Percentiles rank a stretch among this genome's conserved stretches.
Evolutionary conservation across 37 sponge, comb jelly and placozoan genomes (phyloP).

Genomic region (Bolinopsis microptera): DNA sequence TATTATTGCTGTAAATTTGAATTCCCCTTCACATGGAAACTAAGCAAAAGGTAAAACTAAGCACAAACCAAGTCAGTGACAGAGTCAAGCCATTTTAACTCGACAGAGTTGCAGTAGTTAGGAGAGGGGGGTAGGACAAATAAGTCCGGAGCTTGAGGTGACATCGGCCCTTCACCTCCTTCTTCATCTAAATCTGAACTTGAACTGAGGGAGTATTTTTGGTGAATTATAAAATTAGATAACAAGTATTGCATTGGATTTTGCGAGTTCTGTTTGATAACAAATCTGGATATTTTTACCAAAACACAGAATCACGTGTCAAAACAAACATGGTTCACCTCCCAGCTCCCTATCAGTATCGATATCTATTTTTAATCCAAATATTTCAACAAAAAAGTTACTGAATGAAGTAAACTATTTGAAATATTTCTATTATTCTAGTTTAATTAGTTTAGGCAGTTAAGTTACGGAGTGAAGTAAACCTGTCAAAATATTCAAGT

Average conservation of each 20-base stretch:
- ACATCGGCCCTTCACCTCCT: neutral
- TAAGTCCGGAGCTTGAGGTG: neutral
- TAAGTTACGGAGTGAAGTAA: neutral
- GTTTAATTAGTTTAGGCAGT: neutral
- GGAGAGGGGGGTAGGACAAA: neutral
- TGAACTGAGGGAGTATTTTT: neutral
- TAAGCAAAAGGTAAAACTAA: neutral
- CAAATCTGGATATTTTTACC: too few relatives aligned
- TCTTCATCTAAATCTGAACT: conserved; percentile 11
- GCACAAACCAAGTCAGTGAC: neutral
- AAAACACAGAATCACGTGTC: neutral
- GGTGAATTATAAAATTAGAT: too few relatives aligned
- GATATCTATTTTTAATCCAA: too few relatives aligned
- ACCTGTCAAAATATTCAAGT: neutral
- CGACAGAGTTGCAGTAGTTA: neutral
- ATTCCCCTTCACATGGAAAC: too few relatives aligned
- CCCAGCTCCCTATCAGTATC: too few relatives aligned
- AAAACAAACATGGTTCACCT: too few relatives aligned
- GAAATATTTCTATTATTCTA: too few relatives aligned
- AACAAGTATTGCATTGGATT: too few relatives aligned
- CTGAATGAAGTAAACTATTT: too few relatives aligned
- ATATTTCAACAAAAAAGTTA: too few relatives aligned
- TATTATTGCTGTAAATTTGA: too few relatives aligned
- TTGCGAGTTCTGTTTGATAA: too few relatives aligned
- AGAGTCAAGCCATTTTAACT: conserved; percentile 11